A percentile compares a stretch with the other conserved stretches of the same genome.
Conservation (phyloP, 2,888 invertebrate genomes). For the Macaria liturata region DNA sequence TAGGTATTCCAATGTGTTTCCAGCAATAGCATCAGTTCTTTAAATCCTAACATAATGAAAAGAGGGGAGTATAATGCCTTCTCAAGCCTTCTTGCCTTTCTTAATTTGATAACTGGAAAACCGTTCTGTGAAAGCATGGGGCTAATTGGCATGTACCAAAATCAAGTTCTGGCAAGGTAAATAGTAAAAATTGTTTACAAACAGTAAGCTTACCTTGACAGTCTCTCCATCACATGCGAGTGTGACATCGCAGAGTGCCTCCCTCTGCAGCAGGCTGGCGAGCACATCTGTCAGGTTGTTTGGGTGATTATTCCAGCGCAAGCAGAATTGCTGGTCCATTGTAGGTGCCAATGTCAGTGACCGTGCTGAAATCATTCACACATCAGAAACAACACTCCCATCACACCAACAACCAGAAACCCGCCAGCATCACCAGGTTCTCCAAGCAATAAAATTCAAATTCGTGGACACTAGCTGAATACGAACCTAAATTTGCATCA, state of each 20-base stretch:
- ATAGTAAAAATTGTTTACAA: constrained; percentile 10
- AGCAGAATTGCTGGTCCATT: constrained; percentile 94
- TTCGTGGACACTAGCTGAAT: constrained; percentile 48
- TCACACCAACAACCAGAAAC: no score
- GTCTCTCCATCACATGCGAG: constrained; percentile 95
- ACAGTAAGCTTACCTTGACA: constrained; percentile 84
- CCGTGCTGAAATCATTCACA: constrained; percentile 70
- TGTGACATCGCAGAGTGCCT: constrained; percentile 96
- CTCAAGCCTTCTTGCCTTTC: no score
- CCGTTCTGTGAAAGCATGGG: no score
- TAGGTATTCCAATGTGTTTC: no score
- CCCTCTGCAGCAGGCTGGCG: constrained; percentile 92
- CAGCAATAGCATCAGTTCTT: no score
- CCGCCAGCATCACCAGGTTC: no score
- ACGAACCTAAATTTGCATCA: constrained; percentile 61
- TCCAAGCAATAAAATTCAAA: constrained; percentile 43
- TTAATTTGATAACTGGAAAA: no score
- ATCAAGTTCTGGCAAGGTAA: no score
- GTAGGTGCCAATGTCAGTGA: constrained; percentile 83
- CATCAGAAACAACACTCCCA: constrained; percentile 16
- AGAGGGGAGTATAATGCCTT: no score
- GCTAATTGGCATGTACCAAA: no score
- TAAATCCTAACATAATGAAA: no score
- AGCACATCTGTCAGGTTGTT: constrained; percentile 95
- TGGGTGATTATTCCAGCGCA: constrained; percentile 97